Evolutionary conservation across 1,140 invertebrate species (phyloP).

Genomic region (Acromyrmex heyeri): DNA sequence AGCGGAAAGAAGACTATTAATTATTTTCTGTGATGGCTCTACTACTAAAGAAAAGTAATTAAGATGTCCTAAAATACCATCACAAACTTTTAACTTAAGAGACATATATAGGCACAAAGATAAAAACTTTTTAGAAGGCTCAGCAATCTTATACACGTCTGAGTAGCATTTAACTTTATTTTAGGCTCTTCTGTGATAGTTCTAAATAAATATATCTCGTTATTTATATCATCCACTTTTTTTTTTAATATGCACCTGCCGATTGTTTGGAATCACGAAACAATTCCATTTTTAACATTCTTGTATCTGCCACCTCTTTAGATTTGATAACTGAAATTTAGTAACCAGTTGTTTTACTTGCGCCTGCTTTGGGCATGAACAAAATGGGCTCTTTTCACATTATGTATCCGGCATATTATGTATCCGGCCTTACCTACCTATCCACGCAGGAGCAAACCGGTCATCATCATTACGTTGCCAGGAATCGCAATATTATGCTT

Average conservation of each 20-base stretch:
- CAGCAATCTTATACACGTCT: background rate
- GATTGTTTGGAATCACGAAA: background rate
- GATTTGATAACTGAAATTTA: slow-evolving; percentile 76
- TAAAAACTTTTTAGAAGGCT: slow-evolving; percentile 22
- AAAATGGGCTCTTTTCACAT: slow-evolving; percentile 85
- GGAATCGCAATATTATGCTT: slow-evolving; percentile 86
- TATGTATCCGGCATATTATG: slow-evolving; percentile 82
- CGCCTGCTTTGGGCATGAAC: slow-evolving; percentile 73
- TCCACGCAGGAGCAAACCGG: slow-evolving; percentile 83
- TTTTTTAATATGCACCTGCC: background rate
- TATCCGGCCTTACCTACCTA: slow-evolving; percentile 77
- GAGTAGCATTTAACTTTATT: background rate
- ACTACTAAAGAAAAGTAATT: slow-evolving; percentile 49
- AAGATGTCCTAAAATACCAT: slow-evolving; percentile 26
- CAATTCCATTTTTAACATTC: slow-evolving; percentile 20
- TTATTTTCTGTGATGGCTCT: slow-evolving; percentile 28
- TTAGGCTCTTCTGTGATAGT: background rate
- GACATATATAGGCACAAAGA: slow-evolving; percentile 17
- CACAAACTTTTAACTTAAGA: slow-evolving; percentile 28
- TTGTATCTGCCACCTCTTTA: slow-evolving; percentile 55
- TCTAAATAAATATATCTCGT: background rate
- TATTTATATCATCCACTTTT: background rate
- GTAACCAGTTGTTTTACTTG: slow-evolving; percentile 72
- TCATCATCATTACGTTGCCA: slow-evolving; percentile 87
- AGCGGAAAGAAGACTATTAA: slow-evolving; percentile 21